Conservation (phyloP, 2,888 invertebrate species). For the Agrenia bidenticulata region DNA sequence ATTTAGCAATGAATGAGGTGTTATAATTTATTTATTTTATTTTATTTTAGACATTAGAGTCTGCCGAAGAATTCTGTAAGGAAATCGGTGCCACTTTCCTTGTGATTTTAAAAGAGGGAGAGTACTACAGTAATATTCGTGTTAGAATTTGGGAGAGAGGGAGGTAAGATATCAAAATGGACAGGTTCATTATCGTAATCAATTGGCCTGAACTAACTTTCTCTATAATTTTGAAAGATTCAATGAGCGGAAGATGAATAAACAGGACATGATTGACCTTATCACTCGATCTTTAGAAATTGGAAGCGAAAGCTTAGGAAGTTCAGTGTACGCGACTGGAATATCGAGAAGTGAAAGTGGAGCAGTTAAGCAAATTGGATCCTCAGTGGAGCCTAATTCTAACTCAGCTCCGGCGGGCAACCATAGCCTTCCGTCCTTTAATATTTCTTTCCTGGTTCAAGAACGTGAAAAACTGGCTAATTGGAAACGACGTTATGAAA, state of each 20-base stretch:
- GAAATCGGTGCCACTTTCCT: conserved; percentile 66
- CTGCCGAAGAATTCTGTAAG: conserved; percentile 66
- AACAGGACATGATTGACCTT: conserved; percentile 68
- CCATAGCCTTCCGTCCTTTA: conserved; percentile 54
- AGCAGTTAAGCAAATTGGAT: conserved; percentile 19
- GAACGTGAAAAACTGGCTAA: conserved; percentile 67
- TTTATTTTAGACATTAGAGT: conserved; percentile 62
- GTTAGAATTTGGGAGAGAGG: conserved; percentile 67
- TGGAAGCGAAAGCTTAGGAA: conserved; percentile 11
- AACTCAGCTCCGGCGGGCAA: conserved; percentile 1
- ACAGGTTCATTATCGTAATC: background rate
- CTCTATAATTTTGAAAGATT: conserved; percentile 57
- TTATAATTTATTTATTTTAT: conserved; percentile 14
- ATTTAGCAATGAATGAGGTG: conserved; percentile 4
- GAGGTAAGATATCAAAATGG: conserved; percentile 55
- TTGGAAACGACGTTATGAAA: conserved; percentile 66
- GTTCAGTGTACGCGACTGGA: conserved; percentile 25
- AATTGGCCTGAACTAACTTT: too few relatives aligned
- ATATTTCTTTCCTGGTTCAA: conserved; percentile 67
- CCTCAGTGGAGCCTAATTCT: conserved; percentile 4
- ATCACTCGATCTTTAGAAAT: conserved; percentile 57
- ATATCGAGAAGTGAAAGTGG: conserved; percentile 24
- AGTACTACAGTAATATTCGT: conserved; percentile 61
- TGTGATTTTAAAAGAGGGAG: conserved; percentile 66
- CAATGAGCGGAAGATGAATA: conserved; percentile 66